Evolutionary conservation across 1,140 invertebrate species (phyloP).

Genomic region (Sminthurinus signatus): DNA sequence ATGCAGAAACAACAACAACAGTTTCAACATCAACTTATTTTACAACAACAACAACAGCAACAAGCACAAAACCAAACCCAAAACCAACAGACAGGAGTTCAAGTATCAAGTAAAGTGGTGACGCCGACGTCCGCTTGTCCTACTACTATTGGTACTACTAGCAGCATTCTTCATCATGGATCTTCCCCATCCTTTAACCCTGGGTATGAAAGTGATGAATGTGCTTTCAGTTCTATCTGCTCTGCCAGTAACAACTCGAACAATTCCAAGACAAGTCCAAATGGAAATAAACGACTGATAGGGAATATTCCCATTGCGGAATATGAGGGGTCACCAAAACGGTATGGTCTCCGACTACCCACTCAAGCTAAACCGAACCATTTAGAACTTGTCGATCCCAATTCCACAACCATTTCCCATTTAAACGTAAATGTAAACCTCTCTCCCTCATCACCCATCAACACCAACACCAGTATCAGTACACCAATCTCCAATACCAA

Average conservation of each 20-base stretch:
- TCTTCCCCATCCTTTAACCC: slow-evolving; percentile 24
- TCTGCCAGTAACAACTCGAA: not conserved
- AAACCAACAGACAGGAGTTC: no score
- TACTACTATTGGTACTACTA: not conserved
- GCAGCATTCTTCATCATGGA: not conserved
- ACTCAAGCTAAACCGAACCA: slow-evolving; percentile 39
- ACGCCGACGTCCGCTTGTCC: not conserved
- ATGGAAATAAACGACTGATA: slow-evolving; percentile 53
- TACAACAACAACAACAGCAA: not conserved
- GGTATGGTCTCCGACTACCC: slow-evolving; percentile 51
- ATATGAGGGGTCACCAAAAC: slow-evolving; percentile 81
- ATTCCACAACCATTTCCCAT: slow-evolving; percentile 5
- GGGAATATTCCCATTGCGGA: slow-evolving; percentile 81
- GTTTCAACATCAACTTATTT: not conserved
- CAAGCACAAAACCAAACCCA: not conserved
- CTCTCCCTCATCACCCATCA: not conserved
- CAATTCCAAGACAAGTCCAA: slow-evolving; percentile 44
- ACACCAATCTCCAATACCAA: no score
- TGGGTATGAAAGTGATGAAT: slow-evolving; percentile 41
- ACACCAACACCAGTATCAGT: not conserved
- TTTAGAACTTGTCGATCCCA: slow-evolving; percentile 34
- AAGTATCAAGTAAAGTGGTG: no score
- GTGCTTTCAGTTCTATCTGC: slow-evolving; percentile 12
- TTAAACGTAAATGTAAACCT: not conserved
- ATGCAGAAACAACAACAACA: not conserved